phyloP scores from a whole-genome alignment of 1,140 invertebrate genomes.

The Ips typographus region DNA sequence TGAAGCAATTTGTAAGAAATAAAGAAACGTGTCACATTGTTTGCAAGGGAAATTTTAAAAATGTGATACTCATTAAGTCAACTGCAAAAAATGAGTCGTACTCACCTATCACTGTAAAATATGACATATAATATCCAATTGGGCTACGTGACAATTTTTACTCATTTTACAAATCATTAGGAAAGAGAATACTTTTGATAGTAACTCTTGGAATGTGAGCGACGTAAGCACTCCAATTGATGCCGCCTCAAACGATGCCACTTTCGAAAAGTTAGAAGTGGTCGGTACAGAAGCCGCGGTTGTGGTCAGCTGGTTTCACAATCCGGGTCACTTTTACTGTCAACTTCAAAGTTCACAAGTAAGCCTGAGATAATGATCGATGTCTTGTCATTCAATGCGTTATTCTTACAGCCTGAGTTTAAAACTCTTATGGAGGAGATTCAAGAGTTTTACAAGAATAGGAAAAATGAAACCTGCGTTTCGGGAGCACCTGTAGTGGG shows the following conservation, averaged over 20 bases:
- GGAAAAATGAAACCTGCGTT: conserved; percentile 53
- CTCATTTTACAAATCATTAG: neutral
- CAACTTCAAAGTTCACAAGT: conserved; percentile 55
- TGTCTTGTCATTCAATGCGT: conserved; percentile 10
- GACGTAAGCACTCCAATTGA: conserved; percentile 33
- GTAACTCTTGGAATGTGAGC: conserved; percentile 38
- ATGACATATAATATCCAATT: neutral
- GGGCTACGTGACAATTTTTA: no score
- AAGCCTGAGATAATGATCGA: conserved; percentile 6
- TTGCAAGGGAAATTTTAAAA: no score
- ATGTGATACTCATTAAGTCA: no score
- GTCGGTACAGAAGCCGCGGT: conserved; percentile 48
- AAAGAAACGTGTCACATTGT: no score
- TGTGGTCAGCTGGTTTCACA: conserved; percentile 63
- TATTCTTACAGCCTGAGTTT: conserved; percentile 56
- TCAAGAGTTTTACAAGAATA: conserved; percentile 62
- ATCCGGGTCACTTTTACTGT: conserved; percentile 69
- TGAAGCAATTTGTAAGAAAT: no score
- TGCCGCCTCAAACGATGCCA: conserved; percentile 33
- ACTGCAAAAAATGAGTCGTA: no score
- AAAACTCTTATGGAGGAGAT: conserved; percentile 68
- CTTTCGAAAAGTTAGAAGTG: conserved; percentile 32
- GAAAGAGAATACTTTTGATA: conserved; percentile 14
- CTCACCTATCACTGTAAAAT: neutral
- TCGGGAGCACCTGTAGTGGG: conserved; percentile 65